Conservation (phyloP, 2,797 vertebrate species). For the Myotis myotis region DNA sequence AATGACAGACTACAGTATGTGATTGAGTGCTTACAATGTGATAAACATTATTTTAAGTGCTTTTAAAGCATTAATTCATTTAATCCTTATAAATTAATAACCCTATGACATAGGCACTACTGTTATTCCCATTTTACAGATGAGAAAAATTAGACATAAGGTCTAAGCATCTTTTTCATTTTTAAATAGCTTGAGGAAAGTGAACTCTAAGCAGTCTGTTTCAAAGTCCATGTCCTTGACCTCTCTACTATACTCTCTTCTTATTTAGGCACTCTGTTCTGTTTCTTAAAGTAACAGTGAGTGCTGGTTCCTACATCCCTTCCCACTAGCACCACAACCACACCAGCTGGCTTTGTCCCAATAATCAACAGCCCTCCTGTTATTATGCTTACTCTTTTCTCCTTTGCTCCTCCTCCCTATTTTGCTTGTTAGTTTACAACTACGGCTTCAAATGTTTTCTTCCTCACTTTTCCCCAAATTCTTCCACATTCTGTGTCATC, state of each 20-base stretch:
- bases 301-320: neutral
- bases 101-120: neutral
- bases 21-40: neutral
- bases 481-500: neutral
- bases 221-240: neutral
- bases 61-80: neutral
- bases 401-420: neutral
- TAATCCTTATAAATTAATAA: neutral
- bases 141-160: neutral
- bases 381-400: neutral
- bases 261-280: neutral
- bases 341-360: neutral
- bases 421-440: neutral
- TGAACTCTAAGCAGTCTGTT: neutral
- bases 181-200: neutral
- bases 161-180: neutral
- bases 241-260: neutral
- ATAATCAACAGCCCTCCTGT: neutral
- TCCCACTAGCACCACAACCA: neutral
- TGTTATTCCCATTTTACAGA: neutral
- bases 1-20: neutral
- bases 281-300: neutral
- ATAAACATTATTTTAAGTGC: neutral
- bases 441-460: neutral
- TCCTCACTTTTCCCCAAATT: neutral